Base-by-base conservation (phyloP, 2,797 vertebrate genomes). In the Mormyrops attenuatus region DNA sequence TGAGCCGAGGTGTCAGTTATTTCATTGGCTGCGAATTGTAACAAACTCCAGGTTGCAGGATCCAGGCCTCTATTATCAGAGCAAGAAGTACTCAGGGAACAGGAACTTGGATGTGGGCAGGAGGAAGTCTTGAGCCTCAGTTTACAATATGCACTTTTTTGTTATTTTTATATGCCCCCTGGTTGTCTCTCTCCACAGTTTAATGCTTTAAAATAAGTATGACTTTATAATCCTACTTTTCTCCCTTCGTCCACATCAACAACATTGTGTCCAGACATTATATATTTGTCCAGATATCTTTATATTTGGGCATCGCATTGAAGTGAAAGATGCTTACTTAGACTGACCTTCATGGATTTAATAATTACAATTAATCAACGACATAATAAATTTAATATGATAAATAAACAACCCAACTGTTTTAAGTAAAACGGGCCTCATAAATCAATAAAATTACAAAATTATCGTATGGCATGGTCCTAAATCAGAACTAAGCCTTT, bases 381-480 rank as follows among this genome's bases (percentile, higher is more conserved):
- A 73, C 69, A 73, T 38, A 38, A 38, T 38, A 73, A 17, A 73
- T 38, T 41, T 38, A 17, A 73, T 38, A 73, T 73, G 30, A 73
- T 38, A 69, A 69, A 34, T 69, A 38, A 73, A 73, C 26, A 73
- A 13, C 34, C 69, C 69, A 73, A 73, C 69, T 73, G 34, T 38
- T 73, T 73, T 73, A 73, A 73, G 69, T 73, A 73, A 73, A 85
- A 50, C 4, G 0, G 44, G 8, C 22, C 13, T 3, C 82, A 26
- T 49, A 85, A 49, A 85, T 85, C 82, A 52, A 85, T 49, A 49
- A 26, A 49, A 49, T 52, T 49, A 26, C 44, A 49, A 52, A 52
- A 52, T 86, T 52, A 89, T 86, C 50, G 3, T 1, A 84, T 84
- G 66, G 11, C 88, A 90, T 90, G 89, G 89, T 91, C 89, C 91